Base-by-base conservation (phyloP, 2,797 vertebrate species). In the Alfaro cultratus region DNA sequence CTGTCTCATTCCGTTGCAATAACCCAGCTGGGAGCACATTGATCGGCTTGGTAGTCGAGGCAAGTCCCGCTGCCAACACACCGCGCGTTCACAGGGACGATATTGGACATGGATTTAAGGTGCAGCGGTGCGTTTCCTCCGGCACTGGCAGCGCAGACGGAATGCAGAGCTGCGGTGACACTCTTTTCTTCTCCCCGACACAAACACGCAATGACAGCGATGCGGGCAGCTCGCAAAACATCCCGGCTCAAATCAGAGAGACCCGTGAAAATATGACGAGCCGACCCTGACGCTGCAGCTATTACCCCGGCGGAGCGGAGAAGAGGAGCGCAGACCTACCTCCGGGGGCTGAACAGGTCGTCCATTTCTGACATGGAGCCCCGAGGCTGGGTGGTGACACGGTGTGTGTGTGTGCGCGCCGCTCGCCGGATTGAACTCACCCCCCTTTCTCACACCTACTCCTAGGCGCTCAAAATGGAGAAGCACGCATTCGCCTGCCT, bases 381-480 rank as follows among this genome's bases (percentile, higher is more conserved):
- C 95, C 91, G 45, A 77, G 94, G 95, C 93, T 85, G 88, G 89
- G 84, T 89, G 89, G 45, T 95, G 94, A 95, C 95, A 95, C 91
- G n/a, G 57, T 83, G 49, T 23, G 49, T 49, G 47, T 8, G 49
- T 10, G 86, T 83, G 79, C 74, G n/a, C 36, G 79, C 51, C 53
- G 89, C 86, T 86, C 83, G 92, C 76, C 85, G 90, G 83, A 75
- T 86, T 85, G 80, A 91, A 95, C 94, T 95, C 94, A 95, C 91
- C 26, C 49, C 29, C n/a, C 31, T 18, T 83, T 83, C 88, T 90
- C 92, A 93, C 94, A 94, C 96, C 96, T 96, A 93, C 95, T 92
- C 88, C 91, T 94, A 95, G 96, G 96, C 96, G 94, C 97, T 97
- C 98, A 99, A 99, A 99, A 99, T 99, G 98, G 98, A 98, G 98